phyloP scores from a whole-genome alignment of 2,113 vertebrate species.

The Mesitornis unicolor region DNA sequence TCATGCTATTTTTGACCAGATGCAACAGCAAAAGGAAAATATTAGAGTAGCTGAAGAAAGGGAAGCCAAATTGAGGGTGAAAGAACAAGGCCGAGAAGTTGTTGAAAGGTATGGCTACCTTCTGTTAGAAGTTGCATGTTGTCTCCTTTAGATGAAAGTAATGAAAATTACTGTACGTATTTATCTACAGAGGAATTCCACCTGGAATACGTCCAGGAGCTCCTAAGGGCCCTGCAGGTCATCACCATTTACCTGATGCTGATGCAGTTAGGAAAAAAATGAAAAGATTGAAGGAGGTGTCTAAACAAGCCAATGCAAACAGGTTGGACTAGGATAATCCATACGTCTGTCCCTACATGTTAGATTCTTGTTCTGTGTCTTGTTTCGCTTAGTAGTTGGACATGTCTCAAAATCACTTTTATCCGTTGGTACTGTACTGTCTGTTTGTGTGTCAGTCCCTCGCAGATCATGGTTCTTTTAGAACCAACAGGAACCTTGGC shows the following conservation, averaged over 20 bases:
- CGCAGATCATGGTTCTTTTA: neutral
- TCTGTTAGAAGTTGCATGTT: neutral
- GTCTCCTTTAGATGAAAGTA: conserved; percentile 51
- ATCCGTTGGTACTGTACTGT: neutral
- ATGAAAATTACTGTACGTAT: conserved; percentile 56
- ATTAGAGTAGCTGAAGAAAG: conserved; percentile 65
- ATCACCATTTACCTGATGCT: conserved; percentile 69
- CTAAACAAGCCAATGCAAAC: conserved; percentile 79
- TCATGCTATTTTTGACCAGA: conserved; percentile 83
- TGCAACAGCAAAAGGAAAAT: conserved; percentile 74
- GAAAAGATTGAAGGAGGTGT: conserved; percentile 82
- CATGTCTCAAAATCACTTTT: neutral
- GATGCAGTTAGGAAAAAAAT: conserved; percentile 80
- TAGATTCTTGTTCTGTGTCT: conserved; percentile 43
- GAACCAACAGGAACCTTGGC: neutral
- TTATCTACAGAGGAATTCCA: conserved; percentile 72
- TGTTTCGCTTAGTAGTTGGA: neutral
- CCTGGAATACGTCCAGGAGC: conserved; percentile 75
- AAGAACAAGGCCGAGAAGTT: conserved; percentile 14
- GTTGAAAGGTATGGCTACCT: conserved; percentile 68
- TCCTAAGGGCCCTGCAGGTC: conserved; percentile 71
- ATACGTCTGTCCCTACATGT: conserved; percentile 45
- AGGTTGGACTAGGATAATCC: conserved; percentile 59
- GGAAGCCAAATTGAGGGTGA: conserved; percentile 53
- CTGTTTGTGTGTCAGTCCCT: conserved; percentile 17